Conservation (phyloP, 2,888 invertebrate species). For the Drosophila bunnanda region DNA sequence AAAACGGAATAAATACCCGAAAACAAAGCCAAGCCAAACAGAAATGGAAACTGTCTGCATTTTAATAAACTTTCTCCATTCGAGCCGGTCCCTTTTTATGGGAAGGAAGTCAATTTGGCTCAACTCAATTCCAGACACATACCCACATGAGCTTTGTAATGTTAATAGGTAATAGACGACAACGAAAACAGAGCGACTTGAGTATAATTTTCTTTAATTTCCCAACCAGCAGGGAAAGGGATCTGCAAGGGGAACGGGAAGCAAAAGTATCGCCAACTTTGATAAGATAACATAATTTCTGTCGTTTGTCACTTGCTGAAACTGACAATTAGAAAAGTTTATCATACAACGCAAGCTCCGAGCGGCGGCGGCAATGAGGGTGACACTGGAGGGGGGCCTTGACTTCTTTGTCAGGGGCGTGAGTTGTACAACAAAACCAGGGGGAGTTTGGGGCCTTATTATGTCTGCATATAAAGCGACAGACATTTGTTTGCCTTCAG, state of each 20-base stretch:
- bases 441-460: conserved; percentile 44
- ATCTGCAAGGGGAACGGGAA: not conserved
- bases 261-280: conserved; percentile 72
- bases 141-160: conserved; percentile 71
- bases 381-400: conserved; percentile 1
- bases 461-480: conserved; percentile 64
- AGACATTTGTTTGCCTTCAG: conserved; percentile 54
- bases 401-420: conserved; percentile 51
- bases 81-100: not conserved
- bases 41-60: conserved; percentile 54
- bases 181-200: conserved; percentile 54
- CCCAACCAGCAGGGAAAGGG: conserved; percentile 6
- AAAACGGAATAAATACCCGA: conserved; percentile 36
- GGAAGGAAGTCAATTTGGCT: conserved; percentile 72
- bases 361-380: conserved; percentile 36
- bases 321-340: conserved; percentile 82
- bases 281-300: conserved; percentile 81
- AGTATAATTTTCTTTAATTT: conserved; percentile 74
- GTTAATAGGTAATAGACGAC: conserved; percentile 67
- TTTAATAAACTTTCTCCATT: conserved; percentile 60
- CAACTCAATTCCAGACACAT: conserved; percentile 68
- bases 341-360: conserved; percentile 67
- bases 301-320: conserved; percentile 81
- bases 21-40: conserved; percentile 29
- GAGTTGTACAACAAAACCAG: conserved; percentile 57